Evolutionary conservation across 2,113 vertebrate species (phyloP), one percentile per base, ranked within the genome.

Genomic region (Otus sunia): DNA sequence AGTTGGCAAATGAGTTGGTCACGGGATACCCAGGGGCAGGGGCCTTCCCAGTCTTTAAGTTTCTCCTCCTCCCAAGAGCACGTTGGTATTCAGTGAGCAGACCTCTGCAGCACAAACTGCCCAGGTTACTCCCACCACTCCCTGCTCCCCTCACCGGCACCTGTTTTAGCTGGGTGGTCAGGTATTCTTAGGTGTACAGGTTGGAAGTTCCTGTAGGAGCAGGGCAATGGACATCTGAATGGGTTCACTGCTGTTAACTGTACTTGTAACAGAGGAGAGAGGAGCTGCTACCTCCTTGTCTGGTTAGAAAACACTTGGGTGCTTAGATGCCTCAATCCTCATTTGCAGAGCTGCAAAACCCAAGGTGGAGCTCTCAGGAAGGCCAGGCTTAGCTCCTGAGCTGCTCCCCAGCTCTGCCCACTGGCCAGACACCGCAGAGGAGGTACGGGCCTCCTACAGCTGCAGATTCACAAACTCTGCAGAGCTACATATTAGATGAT

Each of bases 401-500:
- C 67, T 72, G 67, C 47, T 77, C 19, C 41, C 34, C 77, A n/a
- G 76, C 80, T 68, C 41, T 59, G 55, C 67, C 78, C 36, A 9
- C 36, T 19, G 64, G 21, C 55, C 56, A 88, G 62, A 26, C 18
- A n/a, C 41, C 1, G 3, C 30, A 19, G 0, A 2, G 36, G 50
- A 60, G 21, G 12, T 21, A 18, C 2, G 1, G 34, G 30, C 53
- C 32, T 75, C 71, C 75, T 37, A 19, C 30, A 80, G 39, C 68
- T 83, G 39, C 50, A 69, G 50, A 15, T 11, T 21, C 9, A 15
- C 47, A 32, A 30, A 58, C 22, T 11, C 63, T 10, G 41, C 56
- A 53, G 41, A 49, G 41, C 60, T 56, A 56, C 74, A 20, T 43
- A 25, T 23, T 17, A 17, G 29, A 23, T 18, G 30, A 60, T 18